Percentiles rank a stretch among this genome's conserved stretches.
These are phyloP conservation scores for Epiperipatus broadwayi DNA, from an alignment of 2,888 invertebrate species.

Conservation along the genomic window DNA sequence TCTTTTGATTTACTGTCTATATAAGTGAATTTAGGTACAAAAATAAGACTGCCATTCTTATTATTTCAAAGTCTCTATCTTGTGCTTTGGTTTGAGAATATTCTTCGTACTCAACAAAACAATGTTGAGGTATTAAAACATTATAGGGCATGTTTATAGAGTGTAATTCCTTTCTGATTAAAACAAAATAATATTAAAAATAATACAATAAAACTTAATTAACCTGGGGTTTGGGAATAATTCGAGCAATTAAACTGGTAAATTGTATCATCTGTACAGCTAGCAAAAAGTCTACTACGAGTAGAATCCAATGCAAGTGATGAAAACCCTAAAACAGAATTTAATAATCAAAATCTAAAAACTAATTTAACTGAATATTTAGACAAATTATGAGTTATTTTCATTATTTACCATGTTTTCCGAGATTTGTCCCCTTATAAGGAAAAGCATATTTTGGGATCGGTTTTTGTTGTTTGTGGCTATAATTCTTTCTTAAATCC, in stretches of 20 bases:
- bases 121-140: too few relatives aligned
- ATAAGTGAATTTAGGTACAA: too few relatives aligned
- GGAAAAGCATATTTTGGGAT: conserved; percentile 49
- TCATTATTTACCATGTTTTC: conserved; percentile 29
- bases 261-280: conserved; percentile 65
- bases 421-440: conserved; percentile 48
- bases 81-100: too few relatives aligned
- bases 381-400: background rate
- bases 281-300: conserved; percentile 52
- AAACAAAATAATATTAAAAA: too few relatives aligned
- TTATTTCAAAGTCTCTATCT: too few relatives aligned
- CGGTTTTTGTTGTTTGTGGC: conserved; percentile 44
- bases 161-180: too few relatives aligned
- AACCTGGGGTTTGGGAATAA: too few relatives aligned
- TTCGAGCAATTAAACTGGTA: conserved; percentile 67
- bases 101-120: too few relatives aligned
- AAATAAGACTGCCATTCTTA: too few relatives aligned
- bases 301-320: conserved; percentile 52
- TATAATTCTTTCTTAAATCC: conserved; percentile 67
- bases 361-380: background rate
- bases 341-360: background rate
- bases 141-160: too few relatives aligned
- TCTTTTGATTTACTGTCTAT: too few relatives aligned
- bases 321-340: conserved; percentile 33
- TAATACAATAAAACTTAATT: too few relatives aligned